Percentiles rank a stretch among this genome's conserved stretches.
Conservation (phyloP, 2,888 invertebrate genomes). For the Drosophila mercatorum region DNA sequence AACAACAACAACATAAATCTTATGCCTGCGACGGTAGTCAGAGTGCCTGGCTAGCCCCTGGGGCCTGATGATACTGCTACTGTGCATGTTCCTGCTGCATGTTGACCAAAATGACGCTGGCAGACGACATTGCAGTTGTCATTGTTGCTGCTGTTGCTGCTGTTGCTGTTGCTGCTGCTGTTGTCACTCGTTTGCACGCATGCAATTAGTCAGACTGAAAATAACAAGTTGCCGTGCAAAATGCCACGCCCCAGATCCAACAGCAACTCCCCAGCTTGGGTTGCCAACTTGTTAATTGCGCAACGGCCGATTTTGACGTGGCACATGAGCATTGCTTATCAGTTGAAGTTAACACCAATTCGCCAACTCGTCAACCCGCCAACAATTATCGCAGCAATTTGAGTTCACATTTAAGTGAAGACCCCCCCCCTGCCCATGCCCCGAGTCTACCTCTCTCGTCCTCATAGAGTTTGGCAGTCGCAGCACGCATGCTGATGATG, state of each 20-base stretch:
- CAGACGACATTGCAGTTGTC: slow-evolving; percentile 27
- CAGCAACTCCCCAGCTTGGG: not conserved
- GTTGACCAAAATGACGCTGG: slow-evolving; percentile 41
- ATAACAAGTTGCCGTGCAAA: slow-evolving; percentile 77
- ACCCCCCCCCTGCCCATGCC: too few relatives aligned
- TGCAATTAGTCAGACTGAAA: slow-evolving; percentile 77
- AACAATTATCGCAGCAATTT: slow-evolving; percentile 66
- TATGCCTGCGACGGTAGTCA: slow-evolving; percentile 54
- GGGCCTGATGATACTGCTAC: slow-evolving; percentile 15
- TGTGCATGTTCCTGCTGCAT: slow-evolving; percentile 31
- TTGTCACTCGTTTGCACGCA: slow-evolving; percentile 56
- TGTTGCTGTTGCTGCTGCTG: slow-evolving; percentile 12
- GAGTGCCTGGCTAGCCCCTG: slow-evolving; percentile 9
- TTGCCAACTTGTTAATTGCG: slow-evolving; percentile 43
- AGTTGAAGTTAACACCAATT: slow-evolving; percentile 34
- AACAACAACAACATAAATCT: slow-evolving; percentile 57
- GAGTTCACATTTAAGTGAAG: slow-evolving; percentile 10
- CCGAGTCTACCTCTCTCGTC: too few relatives aligned
- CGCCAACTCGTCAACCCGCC: slow-evolving; percentile 44
- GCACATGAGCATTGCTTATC: slow-evolving; percentile 31
- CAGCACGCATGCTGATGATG: slow-evolving; percentile 58
- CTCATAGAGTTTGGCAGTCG: slow-evolving; percentile 44
- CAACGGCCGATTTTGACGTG: slow-evolving; percentile 30
- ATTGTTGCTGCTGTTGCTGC: slow-evolving; percentile 7
- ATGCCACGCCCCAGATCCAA: slow-evolving; percentile 54